Evolutionary conservation across 2,888 invertebrate genomes (phyloP), one percentile per base, ranked within the genome.

Genomic region (Platerodrilus igneus): DNA sequence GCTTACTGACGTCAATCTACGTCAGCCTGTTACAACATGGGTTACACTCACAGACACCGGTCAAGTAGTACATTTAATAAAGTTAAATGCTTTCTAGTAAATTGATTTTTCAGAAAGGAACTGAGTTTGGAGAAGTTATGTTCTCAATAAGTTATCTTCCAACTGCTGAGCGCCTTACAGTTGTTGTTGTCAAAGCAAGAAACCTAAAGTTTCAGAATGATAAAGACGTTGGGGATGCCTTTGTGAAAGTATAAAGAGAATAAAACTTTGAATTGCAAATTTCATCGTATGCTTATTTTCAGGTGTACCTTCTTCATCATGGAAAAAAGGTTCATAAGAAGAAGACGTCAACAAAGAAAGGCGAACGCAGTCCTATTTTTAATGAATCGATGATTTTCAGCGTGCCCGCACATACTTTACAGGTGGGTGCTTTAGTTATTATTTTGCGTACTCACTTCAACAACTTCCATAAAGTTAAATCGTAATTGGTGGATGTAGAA

Each of bases 351-450:
- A 74, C 80, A 8, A 87, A 87, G 60, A 76, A 78, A 49, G 79
- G 79, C 20, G 86, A 87, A 57, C 75, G 76, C 35, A 79, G 81
- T 59, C 86, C 86, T 1, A 85, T 85, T 49, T 88, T 85, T 64
- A 88, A 88, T 63, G 88, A 88, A 67, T 82, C 86, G 10, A 86
- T 88, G 76, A 87, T 86, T 56, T 88, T 88, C 66, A 84, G 80
- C 55, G 81, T 88, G 38, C 85, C 87, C 48, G 77, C 83, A 10
- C 78, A 81, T 55, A 74, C 80, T 36, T 65, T 83, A 55, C 78
- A 79, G 71, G 83, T 81, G 62, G 62, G 15, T 28, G 2, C 4
- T 20, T 33, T n/a, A n/a, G n/a, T n/a, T n/a, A n/a, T n/a, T n/a
- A n/a, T n/a, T n/a, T n/a, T n/a, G n/a, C n/a, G n/a, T n/a, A n/a